A percentile compares a stretch with the other conserved stretches of the same genome.
These are phyloP conservation scores for Drosophila mimica DNA, from an alignment of 2,888 invertebrate species.

Conservation along the genomic window DNA sequence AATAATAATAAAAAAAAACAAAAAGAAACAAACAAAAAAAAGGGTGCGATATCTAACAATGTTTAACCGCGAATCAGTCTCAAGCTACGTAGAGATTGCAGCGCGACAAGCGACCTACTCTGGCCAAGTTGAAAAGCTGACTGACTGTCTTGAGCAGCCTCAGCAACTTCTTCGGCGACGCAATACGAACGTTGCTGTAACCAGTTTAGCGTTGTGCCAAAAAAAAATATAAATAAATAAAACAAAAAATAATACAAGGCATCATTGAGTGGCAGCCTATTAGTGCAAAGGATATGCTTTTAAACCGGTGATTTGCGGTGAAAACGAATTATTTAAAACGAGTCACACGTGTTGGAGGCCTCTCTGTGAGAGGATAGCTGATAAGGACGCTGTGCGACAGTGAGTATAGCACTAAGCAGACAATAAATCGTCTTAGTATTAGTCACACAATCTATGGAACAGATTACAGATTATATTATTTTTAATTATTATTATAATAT, in stretches of 20 bases:
- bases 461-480: background rate
- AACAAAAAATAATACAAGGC: background rate
- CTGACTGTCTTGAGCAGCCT: constrained; percentile 61
- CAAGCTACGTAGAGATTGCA: constrained; percentile 6
- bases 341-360: constrained; percentile 41
- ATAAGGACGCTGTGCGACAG: constrained; percentile 37
- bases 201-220: constrained; percentile 52
- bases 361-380: constrained; percentile 14
- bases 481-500: background rate
- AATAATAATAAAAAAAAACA: constrained; percentile 1
- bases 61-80: background rate
- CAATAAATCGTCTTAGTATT: background rate
- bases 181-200: constrained; percentile 69
- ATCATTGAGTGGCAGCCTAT: constrained; percentile 40
- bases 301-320: constrained; percentile 45
- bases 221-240: background rate
- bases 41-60: background rate
- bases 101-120: constrained; percentile 58
- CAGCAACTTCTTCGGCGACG: constrained; percentile 55
- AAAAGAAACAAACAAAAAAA: background rate
- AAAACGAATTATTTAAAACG: constrained; percentile 42
- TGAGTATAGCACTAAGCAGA: too few relatives aligned
- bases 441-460: background rate
- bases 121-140: constrained; percentile 59
- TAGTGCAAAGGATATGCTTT: constrained; percentile 50